A percentile compares a stretch with the other conserved stretches of the same genome.
Conservation (phyloP, 1,140 invertebrate genomes). For the Lepidostoma basale region DNA sequence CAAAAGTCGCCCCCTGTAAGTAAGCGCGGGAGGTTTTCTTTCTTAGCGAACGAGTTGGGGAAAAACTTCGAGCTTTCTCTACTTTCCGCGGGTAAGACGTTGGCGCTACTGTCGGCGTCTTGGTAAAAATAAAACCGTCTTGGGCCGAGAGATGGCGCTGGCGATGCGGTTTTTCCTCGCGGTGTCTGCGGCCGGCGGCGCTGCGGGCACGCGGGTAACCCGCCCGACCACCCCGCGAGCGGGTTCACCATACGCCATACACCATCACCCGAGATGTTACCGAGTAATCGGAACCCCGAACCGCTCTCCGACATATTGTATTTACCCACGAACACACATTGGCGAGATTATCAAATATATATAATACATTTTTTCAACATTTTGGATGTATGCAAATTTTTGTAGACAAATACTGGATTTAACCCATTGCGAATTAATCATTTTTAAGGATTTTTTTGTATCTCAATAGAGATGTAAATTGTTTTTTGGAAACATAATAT, state of each 20-base stretch:
- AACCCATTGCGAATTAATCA: too few relatives aligned
- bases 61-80: slow-evolving; percentile 38
- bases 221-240: background rate
- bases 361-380: too few relatives aligned
- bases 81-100: slow-evolving; percentile 40
- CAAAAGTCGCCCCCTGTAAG: slow-evolving; percentile 10
- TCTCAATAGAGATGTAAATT: too few relatives aligned
- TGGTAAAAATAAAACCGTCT: slow-evolving; percentile 41
- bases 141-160: slow-evolving; percentile 43
- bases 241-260: background rate
- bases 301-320: too few relatives aligned
- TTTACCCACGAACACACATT: too few relatives aligned
- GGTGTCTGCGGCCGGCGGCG: slow-evolving; percentile 12
- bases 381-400: too few relatives aligned
- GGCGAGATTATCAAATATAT: too few relatives aligned
- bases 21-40: slow-evolving; percentile 15
- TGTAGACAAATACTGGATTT: too few relatives aligned
- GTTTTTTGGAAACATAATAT: too few relatives aligned
- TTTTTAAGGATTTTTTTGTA: too few relatives aligned
- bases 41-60: slow-evolving; percentile 24
- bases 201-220: background rate
- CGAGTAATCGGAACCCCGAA: too few relatives aligned
- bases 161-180: slow-evolving; percentile 31
- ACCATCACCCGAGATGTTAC: background rate
- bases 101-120: slow-evolving; percentile 27